Base-by-base conservation (phyloP, 1,140 invertebrate genomes). In the Lineus longissimus region DNA sequence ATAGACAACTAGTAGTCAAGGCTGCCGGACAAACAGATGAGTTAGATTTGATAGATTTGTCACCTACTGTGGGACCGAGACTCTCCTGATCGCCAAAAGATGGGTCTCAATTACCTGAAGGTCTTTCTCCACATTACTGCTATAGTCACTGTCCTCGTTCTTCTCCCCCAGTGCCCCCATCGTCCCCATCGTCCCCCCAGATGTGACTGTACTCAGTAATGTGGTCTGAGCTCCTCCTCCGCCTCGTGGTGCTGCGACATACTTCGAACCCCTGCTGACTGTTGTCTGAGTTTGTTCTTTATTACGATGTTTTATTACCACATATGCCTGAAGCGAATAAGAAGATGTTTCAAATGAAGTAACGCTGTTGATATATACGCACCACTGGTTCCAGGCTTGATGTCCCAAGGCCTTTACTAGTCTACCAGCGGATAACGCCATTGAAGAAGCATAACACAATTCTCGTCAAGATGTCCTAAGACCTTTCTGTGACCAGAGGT, bases 251-350 rank as follows among this genome's bases (percentile, higher is more conserved):
- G 31, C 62, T n/a, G 62, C 62, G 27, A 59, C 58, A 56, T 64
- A 61, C 58, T 65, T 65, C 2, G 63, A 65, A 30, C 70, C 67
- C 55, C 75, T 60, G 56, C 69, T 73, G 30, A 80, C 62, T 68
- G 76, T 78, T 30, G 76, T 78, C 15, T 74, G 68, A 56, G 75
- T 70, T 9, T 70, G 70, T 29, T 70, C 79, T 66, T 84, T 84
- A 23, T 81, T 83, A 30, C 81, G 74, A 30, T 83, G 83, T 65
- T 85, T 84, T 62, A 84, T 79, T 19, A 86, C 85, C 70, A 85
- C 72, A 71, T 86, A 86, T 11, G 82, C 84, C 85, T 86, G 70
- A 15, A 68, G 73, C 29, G 7, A 57, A 64, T 65, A 47, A 6
- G 58, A 59, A 22, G n/a, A 17, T 36, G 4, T 7, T 36, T 15